Evolutionary conservation across 2,797 vertebrate species (phyloP), one percentile per base, ranked within the genome.

Genomic region (Anguilla obscura): DNA sequence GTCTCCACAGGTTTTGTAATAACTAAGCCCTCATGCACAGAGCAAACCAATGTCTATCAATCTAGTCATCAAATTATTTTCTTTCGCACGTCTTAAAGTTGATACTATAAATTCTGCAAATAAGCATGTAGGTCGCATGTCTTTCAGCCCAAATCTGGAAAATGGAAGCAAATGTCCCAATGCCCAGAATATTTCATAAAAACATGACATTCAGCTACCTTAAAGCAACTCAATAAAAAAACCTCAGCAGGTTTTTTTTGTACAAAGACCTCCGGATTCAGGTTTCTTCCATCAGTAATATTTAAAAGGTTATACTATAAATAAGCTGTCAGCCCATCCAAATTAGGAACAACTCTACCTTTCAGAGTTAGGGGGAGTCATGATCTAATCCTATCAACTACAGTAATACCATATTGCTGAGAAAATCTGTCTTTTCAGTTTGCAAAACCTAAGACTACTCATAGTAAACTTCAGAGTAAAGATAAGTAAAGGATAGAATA

Each of bases 371-470:
- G 3, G 9, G 50, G n/a, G 24, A 85, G 63, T 88, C 56, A 88
- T 21, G 50, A 71, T 76, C 66, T 50, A 45, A 88, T 6, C 24
- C 48, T 76, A 82, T 21, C 54, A 24, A 60, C 83, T 58, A 79
- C 2, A 85, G 50, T 54, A 30, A 30, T 58, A 84, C n/a, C 56
- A 56, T 36, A 30, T 56, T 36, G 76, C 36, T 60, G 74, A 63
- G 54, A 45, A 71, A 79, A 74, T 50, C 50, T 36, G 30, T 52
- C 21, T 58, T 69, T 87, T 87, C 83, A 85, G 66, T 89, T 76
- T 84, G 60, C 82, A 85, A 69, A 89, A 85, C 84, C 12, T 66
- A 52, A 87, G 79, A 82, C 30, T 79, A 83, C 36, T 66, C 80
- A 87, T 79, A 79, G 54, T 85, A 33, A 54, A 80, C 71, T 14